Percentiles rank a stretch among this genome's conserved stretches.
These are phyloP conservation scores for Resseliella maxima DNA, from an alignment of 2,888 invertebrate genomes.

Conservation along the genomic window DNA sequence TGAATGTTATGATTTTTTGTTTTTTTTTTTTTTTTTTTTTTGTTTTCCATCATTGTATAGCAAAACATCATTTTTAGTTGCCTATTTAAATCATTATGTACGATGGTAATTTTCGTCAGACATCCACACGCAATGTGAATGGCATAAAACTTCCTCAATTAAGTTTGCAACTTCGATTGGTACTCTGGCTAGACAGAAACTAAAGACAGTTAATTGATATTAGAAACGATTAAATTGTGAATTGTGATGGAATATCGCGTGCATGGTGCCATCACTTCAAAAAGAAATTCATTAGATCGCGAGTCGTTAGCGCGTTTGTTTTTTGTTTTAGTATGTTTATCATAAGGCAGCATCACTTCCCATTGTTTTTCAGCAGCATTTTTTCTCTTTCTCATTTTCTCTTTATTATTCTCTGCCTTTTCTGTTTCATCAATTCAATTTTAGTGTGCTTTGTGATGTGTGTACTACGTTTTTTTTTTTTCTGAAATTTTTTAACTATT, in stretches of 20 bases:
- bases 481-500: background rate
- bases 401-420: too few species aligned
- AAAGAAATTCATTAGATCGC: background rate
- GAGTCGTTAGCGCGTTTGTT: background rate
- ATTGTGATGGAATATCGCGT: background rate
- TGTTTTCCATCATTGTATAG: background rate
- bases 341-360: too few species aligned
- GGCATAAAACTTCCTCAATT: conserved; percentile 11
- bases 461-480: background rate
- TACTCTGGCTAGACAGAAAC: too few species aligned
- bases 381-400: too few species aligned
- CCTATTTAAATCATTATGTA: background rate
- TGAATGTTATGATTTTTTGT: too few species aligned
- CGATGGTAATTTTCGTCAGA: background rate
- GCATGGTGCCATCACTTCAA: conserved; percentile 1
- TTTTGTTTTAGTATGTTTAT: too few species aligned
- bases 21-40: too few species aligned
- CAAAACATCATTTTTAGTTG: background rate
- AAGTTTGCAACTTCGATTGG: background rate
- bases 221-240: background rate
- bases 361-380: too few species aligned
- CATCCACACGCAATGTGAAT: conserved; percentile 3
- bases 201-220: background rate
- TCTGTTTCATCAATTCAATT: too few species aligned
- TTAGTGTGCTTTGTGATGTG: too few species aligned